Conservation (phyloP, 2,797 vertebrate species). For the Gymnoscopelus braueri region DNA sequence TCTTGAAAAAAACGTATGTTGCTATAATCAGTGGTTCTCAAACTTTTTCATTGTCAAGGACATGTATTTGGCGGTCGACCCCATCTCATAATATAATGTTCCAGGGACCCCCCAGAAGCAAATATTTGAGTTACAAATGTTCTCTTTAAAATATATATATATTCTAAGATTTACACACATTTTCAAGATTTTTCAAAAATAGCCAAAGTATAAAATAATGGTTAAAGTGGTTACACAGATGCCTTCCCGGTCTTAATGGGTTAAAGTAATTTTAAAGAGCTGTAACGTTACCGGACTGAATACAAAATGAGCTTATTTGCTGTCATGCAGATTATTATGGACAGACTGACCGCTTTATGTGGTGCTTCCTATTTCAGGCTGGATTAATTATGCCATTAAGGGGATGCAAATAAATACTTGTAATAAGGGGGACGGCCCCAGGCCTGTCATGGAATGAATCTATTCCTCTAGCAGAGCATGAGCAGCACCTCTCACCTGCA, state of each 20-base stretch:
- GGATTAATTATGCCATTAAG: slow-evolving; percentile 75
- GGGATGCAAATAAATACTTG: slow-evolving; percentile 70
- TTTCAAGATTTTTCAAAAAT: too few relatives aligned
- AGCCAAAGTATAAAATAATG: too few relatives aligned
- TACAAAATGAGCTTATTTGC: slow-evolving; percentile 56
- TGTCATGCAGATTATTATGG: slow-evolving; percentile 58
- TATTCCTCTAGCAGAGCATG: slow-evolving; percentile 69
- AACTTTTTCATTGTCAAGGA: not conserved
- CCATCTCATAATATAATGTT: too few relatives aligned
- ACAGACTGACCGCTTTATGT: slow-evolving; percentile 62
- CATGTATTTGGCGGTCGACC: not conserved
- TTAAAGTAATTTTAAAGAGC: slow-evolving; percentile 1
- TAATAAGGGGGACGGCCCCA: slow-evolving; percentile 68
- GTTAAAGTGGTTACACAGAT: too few relatives aligned
- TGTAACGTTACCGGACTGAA: slow-evolving; percentile 13
- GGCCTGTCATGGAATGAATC: slow-evolving; percentile 67
- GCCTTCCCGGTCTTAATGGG: too few relatives aligned
- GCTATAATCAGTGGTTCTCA: too few relatives aligned
- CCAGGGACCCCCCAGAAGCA: slow-evolving; percentile 15
- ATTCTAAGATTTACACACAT: too few relatives aligned
- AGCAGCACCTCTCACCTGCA: slow-evolving; percentile 67
- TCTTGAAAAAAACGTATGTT: too few relatives aligned
- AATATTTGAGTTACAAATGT: too few relatives aligned
- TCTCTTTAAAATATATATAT: too few relatives aligned
- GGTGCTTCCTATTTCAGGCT: slow-evolving; percentile 71